phyloP scores from a whole-genome alignment of 35 echinoderm and acorn worm species.

The Chiridota heheva region DNA sequence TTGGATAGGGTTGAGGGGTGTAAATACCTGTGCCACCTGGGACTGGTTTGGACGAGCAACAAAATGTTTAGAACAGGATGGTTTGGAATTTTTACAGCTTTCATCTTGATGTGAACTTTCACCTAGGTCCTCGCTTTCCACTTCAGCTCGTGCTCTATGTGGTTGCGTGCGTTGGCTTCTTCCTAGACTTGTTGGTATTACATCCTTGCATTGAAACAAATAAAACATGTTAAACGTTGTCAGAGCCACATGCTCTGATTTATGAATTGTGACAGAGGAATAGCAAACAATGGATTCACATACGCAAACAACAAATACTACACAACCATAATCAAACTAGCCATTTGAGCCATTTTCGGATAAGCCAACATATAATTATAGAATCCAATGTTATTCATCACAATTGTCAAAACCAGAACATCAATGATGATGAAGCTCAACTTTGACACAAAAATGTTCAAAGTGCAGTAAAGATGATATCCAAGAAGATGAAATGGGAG shows the following conservation, averaged over 20 bases:
- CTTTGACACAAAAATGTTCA: no score
- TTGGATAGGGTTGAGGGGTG: background rate
- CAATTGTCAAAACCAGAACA: no score
- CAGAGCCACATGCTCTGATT: background rate
- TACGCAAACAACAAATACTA: no score
- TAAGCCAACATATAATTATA: no score
- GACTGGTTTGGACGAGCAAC: slow-evolving; percentile 66
- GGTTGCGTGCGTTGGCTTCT: slow-evolving; percentile 50
- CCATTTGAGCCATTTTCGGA: no score
- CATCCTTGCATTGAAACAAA: background rate
- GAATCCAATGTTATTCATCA: no score
- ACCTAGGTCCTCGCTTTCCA: background rate
- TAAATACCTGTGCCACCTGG: slow-evolving; percentile 86
- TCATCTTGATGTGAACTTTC: background rate
- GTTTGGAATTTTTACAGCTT: slow-evolving; percentile 30
- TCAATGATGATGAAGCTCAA: no score
- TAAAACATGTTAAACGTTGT: background rate
- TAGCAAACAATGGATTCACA: no score
- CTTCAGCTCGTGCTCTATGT: slow-evolving; percentile 47
- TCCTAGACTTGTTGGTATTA: slow-evolving; percentile 81
- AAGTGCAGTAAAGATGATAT: no score
- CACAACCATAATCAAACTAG: no score
- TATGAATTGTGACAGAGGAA: background rate
- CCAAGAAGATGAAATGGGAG: no score
- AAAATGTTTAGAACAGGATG: slow-evolving; percentile 75